Percentiles rank a stretch among this genome's conserved stretches.
Conservation (phyloP, 2,888 invertebrate genomes). For the Oscheius sp. region DNA sequence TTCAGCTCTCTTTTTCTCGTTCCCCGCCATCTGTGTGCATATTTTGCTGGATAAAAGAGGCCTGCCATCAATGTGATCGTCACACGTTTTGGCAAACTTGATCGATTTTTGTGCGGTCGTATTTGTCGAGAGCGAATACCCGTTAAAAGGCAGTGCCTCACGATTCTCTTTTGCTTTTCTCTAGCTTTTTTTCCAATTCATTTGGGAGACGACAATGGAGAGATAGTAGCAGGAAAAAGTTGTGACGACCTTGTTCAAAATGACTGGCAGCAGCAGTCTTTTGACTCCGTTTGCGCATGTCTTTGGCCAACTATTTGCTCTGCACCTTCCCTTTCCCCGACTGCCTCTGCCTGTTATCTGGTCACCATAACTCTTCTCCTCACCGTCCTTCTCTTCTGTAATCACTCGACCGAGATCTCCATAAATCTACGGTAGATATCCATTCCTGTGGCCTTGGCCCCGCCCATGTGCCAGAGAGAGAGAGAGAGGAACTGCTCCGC, state of each 20-base stretch:
- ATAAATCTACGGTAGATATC: slow-evolving; percentile 24
- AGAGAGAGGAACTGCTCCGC: slow-evolving; percentile 9
- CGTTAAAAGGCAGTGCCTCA: slow-evolving; percentile 10
- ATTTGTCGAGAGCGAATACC: slow-evolving; percentile 32
- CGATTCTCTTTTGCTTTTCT: neutral
- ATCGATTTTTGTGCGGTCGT: slow-evolving; percentile 25
- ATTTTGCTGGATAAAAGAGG: neutral
- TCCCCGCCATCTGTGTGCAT: neutral
- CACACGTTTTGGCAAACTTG: slow-evolving; percentile 29
- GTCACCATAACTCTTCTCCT: slow-evolving; percentile 7
- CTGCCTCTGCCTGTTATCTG: slow-evolving; percentile 29
- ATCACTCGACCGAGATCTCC: slow-evolving; percentile 14
- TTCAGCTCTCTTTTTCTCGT: neutral
- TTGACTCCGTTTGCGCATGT: slow-evolving; percentile 36
- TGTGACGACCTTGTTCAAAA: slow-evolving; percentile 7
- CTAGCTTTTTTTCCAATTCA: neutral
- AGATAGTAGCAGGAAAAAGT: neutral
- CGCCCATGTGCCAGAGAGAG: slow-evolving; percentile 8
- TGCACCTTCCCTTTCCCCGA: slow-evolving; percentile 33
- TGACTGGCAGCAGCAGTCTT: slow-evolving; percentile 34
- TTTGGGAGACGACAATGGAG: neutral
- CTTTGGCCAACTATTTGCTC: slow-evolving; percentile 34
- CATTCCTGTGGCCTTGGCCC: slow-evolving; percentile 30
- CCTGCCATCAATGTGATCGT: slow-evolving; percentile 9
- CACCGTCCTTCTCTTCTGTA: neutral